Percentiles rank a stretch among this genome's conserved stretches.
These are phyloP conservation scores for Rugalucina vietnamica DNA, from an alignment of 2,888 invertebrate genomes.

Conservation along the genomic window DNA sequence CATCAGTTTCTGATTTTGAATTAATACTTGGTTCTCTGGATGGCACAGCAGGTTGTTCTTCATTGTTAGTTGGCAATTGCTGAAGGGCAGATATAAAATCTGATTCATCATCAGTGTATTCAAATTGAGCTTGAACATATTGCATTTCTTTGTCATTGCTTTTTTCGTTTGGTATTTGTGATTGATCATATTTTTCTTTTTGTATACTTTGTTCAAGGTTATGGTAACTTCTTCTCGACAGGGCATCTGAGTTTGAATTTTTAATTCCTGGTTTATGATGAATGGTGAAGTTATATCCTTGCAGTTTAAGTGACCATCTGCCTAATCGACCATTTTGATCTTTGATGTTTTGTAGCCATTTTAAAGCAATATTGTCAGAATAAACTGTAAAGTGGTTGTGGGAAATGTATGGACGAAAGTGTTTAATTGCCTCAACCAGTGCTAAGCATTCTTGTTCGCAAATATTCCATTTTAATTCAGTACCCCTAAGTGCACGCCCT, in stretches of 20 bases:
- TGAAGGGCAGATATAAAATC: conserved; percentile 15
- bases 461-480: conserved; percentile 57
- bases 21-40: not conserved
- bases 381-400: conserved; percentile 43
- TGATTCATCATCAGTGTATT: not conserved
- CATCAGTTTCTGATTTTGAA: not conserved
- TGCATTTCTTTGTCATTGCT: not conserved
- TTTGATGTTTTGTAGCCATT: conserved; percentile 39
- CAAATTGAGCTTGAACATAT: not conserved
- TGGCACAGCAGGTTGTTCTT: not conserved
- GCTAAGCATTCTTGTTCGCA: conserved; percentile 64
- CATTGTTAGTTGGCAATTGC: conserved; percentile 12
- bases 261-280: conserved; percentile 40
- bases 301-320: conserved; percentile 44
- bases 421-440: conserved; percentile 56
- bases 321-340: conserved; percentile 36
- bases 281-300: conserved; percentile 43
- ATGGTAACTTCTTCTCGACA: conserved; percentile 38
- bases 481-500: conserved; percentile 50
- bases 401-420: conserved; percentile 56
- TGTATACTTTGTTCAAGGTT: not conserved
- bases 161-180: not conserved
- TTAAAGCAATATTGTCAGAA: conserved; percentile 55
- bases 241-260: conserved; percentile 47
- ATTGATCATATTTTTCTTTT: not conserved